Percentiles rank a stretch among this genome's conserved stretches.
Conservation (phyloP, 1,140 invertebrate genomes). For the Hycleus phaleratus region DNA sequence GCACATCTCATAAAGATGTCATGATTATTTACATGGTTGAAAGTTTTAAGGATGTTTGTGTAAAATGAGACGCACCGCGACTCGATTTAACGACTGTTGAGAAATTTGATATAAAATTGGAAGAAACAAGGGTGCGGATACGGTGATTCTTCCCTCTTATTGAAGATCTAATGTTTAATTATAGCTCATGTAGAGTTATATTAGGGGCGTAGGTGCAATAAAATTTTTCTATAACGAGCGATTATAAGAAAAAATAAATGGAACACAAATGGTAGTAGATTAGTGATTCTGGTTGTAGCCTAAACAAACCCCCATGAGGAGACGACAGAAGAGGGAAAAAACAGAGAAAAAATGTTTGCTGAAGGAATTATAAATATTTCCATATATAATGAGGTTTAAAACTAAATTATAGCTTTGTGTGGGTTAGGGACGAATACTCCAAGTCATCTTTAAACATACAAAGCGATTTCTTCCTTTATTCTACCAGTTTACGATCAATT, state of each 20-base stretch:
- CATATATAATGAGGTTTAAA: conserved; percentile 21
- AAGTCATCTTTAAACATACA: too few species aligned
- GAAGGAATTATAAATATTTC: conserved; percentile 22
- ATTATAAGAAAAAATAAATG: too few species aligned
- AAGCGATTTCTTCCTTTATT: too few species aligned
- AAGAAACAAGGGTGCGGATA: background rate
- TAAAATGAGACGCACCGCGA: conserved; percentile 22
- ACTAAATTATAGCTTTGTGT: conserved; percentile 13
- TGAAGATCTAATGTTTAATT: too few species aligned
- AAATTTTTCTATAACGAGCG: too few species aligned
- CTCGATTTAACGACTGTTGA: conserved; percentile 15
- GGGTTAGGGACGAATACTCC: conserved; percentile 5
- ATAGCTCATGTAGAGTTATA: too few species aligned
- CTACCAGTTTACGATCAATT: background rate
- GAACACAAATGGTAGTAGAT: too few species aligned
- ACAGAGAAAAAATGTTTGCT: conserved; percentile 14
- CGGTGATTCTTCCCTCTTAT: too few species aligned
- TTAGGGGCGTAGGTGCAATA: too few species aligned
- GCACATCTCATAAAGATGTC: conserved; percentile 25
- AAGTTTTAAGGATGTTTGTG: conserved; percentile 31
- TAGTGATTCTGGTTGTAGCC: conserved; percentile 14
- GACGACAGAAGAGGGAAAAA: background rate
- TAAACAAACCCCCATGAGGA: conserved; percentile 21
- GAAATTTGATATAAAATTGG: conserved; percentile 15
- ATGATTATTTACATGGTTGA: conserved; percentile 29